Evolutionary conservation across 2,113 vertebrate species (phyloP).

Genomic region (Bubalus kerabau): DNA sequence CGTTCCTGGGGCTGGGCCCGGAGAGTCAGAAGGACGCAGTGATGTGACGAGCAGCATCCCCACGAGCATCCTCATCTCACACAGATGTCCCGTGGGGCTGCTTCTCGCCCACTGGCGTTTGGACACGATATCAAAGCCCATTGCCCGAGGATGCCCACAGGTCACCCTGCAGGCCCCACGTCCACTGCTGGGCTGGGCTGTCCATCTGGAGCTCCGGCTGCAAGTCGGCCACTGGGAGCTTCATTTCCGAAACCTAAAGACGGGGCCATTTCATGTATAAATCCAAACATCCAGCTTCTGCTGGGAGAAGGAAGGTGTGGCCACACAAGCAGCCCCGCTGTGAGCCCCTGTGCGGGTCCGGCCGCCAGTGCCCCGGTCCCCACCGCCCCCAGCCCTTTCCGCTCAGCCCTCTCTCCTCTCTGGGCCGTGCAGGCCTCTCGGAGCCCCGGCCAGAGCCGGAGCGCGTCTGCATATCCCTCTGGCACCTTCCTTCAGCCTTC

Average conservation of each 20-base stretch:
- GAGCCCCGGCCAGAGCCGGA: not conserved
- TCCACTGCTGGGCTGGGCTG: not conserved
- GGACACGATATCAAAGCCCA: not conserved
- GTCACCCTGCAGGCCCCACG: not conserved
- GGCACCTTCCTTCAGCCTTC: not conserved
- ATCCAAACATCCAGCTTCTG: not conserved
- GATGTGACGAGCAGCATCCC: rapidly evolving
- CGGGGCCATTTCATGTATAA: not conserved
- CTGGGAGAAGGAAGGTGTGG: rapidly evolving
- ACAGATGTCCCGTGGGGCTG: not conserved
- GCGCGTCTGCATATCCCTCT: rapidly evolving
- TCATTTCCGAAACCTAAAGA: not conserved
- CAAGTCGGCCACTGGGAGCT: not conserved
- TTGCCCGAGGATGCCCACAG: not conserved
- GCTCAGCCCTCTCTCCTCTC: not conserved
- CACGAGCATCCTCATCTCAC: not conserved
- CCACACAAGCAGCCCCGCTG: rapidly evolving
- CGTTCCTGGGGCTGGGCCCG: rapidly evolving
- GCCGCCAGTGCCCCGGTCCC: not conserved
- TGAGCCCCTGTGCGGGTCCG: rapidly evolving
- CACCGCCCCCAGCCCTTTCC: too few species aligned
- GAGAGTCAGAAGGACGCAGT: not conserved
- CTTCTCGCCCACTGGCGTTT: not conserved
- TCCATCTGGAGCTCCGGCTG: not conserved
- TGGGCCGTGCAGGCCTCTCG: not conserved